Percentiles rank a stretch among this genome's conserved stretches.
Evolutionary conservation across 2,797 vertebrate genomes (phyloP).

Genomic region (Sebastes miniatus): DNA sequence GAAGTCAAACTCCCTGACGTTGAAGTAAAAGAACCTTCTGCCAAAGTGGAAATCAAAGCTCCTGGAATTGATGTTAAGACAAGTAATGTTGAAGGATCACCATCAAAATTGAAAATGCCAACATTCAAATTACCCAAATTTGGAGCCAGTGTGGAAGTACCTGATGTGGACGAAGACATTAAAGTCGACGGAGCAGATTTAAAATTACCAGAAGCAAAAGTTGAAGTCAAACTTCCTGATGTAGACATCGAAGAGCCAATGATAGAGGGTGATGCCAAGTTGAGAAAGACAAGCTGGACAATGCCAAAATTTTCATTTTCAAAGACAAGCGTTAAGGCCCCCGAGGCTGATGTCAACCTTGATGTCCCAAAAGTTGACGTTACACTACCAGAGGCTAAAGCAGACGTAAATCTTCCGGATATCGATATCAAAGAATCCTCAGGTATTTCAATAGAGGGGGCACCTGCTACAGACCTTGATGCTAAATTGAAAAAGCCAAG

Average conservation of each 20-base stretch:
- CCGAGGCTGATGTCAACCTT: constrained; percentile 19
- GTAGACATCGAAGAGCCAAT: background rate
- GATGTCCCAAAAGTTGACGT: constrained; percentile 20
- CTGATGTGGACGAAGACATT: background rate
- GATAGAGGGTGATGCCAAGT: constrained; percentile 10
- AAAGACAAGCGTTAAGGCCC: background rate
- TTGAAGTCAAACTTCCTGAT: constrained; percentile 30
- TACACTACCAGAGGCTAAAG: constrained; percentile 15
- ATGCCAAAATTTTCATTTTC: constrained; percentile 66
- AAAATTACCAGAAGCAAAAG: constrained; percentile 15
- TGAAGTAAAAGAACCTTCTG: constrained; percentile 17
- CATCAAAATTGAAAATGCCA: constrained; percentile 56
- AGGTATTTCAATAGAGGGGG: constrained; percentile 11
- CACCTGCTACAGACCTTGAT: constrained; percentile 31
- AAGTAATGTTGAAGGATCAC: constrained; percentile 5
- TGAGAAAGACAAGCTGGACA: constrained; percentile 59
- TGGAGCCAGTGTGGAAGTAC: constrained; percentile 1
- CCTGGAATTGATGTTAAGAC: constrained; percentile 9
- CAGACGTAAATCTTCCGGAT: constrained; percentile 7
- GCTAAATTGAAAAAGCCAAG: constrained; percentile 51
- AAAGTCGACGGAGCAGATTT: constrained; percentile 12
- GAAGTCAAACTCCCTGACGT: constrained; percentile 32
- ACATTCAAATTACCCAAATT: constrained; percentile 45
- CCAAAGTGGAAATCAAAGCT: constrained; percentile 31
- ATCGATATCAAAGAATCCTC: constrained; percentile 17